These are phyloP conservation scores for Acronicta leporina DNA, from an alignment of 2,888 invertebrate species.

Conservation along the genomic window DNA sequence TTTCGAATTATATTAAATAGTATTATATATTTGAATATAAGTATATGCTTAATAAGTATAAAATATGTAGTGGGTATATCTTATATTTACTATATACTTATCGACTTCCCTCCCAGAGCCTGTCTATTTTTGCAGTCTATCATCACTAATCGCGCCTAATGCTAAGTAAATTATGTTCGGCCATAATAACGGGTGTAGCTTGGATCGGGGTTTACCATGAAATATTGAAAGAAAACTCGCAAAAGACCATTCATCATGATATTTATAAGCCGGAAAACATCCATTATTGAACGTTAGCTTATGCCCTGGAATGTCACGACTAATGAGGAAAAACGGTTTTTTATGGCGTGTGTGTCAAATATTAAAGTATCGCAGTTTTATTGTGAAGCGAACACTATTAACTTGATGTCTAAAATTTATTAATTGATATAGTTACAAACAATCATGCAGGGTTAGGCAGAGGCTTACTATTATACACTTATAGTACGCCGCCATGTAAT, in stretches of 20 bases:
- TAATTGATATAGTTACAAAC: too few relatives aligned
- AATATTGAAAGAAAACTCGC: constrained; percentile 33
- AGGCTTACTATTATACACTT: too few relatives aligned
- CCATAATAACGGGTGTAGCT: constrained; percentile 18
- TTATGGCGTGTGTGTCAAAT: constrained; percentile 32
- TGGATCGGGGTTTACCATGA: constrained; percentile 9
- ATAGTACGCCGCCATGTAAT: too few relatives aligned
- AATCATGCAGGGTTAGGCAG: too few relatives aligned
- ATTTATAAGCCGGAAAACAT: constrained; percentile 41
- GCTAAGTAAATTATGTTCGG: background rate
- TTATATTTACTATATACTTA: too few relatives aligned
- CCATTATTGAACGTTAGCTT: constrained; percentile 40
- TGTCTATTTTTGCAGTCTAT: too few relatives aligned
- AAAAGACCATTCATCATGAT: constrained; percentile 39
- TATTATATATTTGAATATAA: too few relatives aligned
- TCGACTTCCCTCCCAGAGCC: too few relatives aligned
- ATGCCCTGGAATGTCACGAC: constrained; percentile 25
- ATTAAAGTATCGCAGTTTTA: constrained; percentile 13
- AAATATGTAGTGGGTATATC: too few relatives aligned
- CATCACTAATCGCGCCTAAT: background rate
- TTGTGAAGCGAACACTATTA: background rate
- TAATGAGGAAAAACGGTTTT: constrained; percentile 43
- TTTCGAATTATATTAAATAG: too few relatives aligned
- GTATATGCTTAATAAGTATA: too few relatives aligned
- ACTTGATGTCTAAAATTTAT: too few relatives aligned